Percentiles rank a stretch among this genome's conserved stretches.
Evolutionary conservation across 2,888 invertebrate genomes (phyloP).

Genomic region (Anoplius nigerrimus): DNA sequence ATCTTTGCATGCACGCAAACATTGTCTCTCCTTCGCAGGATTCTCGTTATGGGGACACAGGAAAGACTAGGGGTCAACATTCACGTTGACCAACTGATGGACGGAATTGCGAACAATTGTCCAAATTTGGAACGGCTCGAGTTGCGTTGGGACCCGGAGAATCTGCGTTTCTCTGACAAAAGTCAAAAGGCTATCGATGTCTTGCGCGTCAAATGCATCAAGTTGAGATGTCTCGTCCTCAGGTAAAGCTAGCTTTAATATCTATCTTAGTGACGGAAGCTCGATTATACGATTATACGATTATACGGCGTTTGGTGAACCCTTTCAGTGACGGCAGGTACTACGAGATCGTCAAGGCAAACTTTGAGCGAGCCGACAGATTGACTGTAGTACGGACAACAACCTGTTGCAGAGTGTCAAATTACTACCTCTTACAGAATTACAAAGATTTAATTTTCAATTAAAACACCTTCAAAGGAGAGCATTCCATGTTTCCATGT

Average conservation of each 20-base stretch:
- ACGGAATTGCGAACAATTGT: slow-evolving; percentile 96
- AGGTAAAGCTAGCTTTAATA: slow-evolving; percentile 78
- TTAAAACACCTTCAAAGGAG: slow-evolving; percentile 71
- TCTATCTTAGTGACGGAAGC: background rate
- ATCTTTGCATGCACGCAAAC: no score
- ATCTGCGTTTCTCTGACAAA: slow-evolving; percentile 98
- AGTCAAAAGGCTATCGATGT: slow-evolving; percentile 99
- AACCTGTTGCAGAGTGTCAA: slow-evolving; percentile 96
- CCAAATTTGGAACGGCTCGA: slow-evolving; percentile 92
- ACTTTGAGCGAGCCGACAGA: slow-evolving; percentile 98
- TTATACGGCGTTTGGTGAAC: no score
- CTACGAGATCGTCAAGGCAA: slow-evolving; percentile 99
- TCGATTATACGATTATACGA: background rate
- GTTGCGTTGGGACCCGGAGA: slow-evolving; percentile 98
- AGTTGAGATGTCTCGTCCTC: slow-evolving; percentile 93
- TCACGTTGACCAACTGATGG: slow-evolving; percentile 98
- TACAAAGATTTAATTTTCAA: slow-evolving; percentile 98
- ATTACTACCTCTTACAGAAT: slow-evolving; percentile 93
- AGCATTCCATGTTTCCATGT: no score
- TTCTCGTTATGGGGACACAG: slow-evolving; percentile 97
- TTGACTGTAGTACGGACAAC: slow-evolving; percentile 97
- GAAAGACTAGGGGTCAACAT: slow-evolving; percentile 97
- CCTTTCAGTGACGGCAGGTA: slow-evolving; percentile 94
- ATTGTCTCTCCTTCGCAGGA: slow-evolving; percentile 80
- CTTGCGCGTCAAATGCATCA: slow-evolving; percentile 94